Base-by-base conservation (phyloP, 53 echinoderm and acorn worm genomes). In the Apostichopus leukothele region DNA sequence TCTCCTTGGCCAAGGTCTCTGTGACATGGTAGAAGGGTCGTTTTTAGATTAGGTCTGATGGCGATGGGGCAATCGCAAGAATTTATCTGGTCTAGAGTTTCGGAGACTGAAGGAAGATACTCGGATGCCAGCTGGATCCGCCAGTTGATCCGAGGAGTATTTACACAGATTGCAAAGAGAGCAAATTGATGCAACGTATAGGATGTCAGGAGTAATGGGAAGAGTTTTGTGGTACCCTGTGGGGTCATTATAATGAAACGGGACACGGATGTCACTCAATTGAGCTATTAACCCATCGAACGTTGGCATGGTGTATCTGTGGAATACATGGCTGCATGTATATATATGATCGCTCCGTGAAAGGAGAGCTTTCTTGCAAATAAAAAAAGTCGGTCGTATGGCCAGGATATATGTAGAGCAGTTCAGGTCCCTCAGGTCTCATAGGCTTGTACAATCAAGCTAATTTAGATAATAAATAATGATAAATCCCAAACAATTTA, bases 241-340 rank as follows among this genome's bases (percentile, higher is more conserved):
- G 81, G 54, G 81, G 81, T 81, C 81, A 25, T 57, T 23, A 59
- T 20, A 20, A 55, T 81, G 81, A 20, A 81, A 81, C 59, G 21
- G 23, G 59, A 81, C 23, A 54, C 81, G 10, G 55, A 3, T 57
- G 19, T 81, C 55, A 59, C 21, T 54, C 54, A 54, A 54, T 81
- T 81, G 54, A 81, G 23, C 81, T 21, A 54, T 54, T 54, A 81
- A 59, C 81, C 21, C 6, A 71, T 20, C 21, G 21, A 57, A 9
- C 10, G 57, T 57, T 9, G 57, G 57, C 3, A 57, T 57, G 57
- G 57, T 5, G 8, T 7, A 57, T 57, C 10, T 57, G 57, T 57
- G 3, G 39, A 39, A 39, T 39, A 39, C 39, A 39, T 39, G 39
- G 39, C 39, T 3, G 39, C 39, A 39, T 39, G 39, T 39, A 39